Conservation (phyloP, 2,888 invertebrate genomes). For the Drosophila eohydei region DNA sequence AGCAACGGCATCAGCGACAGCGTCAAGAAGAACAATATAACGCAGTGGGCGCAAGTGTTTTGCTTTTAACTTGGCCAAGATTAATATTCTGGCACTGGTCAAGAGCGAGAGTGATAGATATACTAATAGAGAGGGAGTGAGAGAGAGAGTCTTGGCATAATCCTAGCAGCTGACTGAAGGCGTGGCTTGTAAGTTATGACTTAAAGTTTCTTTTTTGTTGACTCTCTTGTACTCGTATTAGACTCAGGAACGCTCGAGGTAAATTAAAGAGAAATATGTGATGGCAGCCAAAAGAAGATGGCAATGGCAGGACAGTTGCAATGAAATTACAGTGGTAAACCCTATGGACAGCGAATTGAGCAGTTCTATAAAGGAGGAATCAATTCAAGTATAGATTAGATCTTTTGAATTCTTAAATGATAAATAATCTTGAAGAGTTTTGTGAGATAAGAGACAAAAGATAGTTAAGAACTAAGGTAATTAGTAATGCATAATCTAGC, state of each 20-base stretch:
- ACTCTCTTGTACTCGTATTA: not conserved
- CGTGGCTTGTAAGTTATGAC: conserved; percentile 58
- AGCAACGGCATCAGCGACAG: conserved; percentile 19
- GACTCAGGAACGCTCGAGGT: not conserved
- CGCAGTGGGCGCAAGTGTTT: conserved; percentile 67
- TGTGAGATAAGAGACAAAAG: too few species aligned
- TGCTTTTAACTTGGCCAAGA: conserved; percentile 66
- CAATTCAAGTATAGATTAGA: conserved; percentile 17
- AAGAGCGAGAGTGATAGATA: conserved; percentile 7
- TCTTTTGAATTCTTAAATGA: too few species aligned
- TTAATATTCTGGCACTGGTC: conserved; percentile 50
- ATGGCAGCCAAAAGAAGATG: conserved; percentile 1
- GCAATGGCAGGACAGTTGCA: not conserved
- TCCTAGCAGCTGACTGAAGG: conserved; percentile 38
- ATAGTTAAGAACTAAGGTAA: too few species aligned
- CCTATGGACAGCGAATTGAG: conserved; percentile 19
- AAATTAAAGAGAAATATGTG: conserved; percentile 34
- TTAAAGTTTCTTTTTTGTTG: conserved; percentile 20
- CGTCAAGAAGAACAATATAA: conserved; percentile 21
- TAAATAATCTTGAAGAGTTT: too few species aligned
- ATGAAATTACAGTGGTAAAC: conserved; percentile 15
- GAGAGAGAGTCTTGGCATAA: conserved; percentile 42
- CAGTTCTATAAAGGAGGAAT: conserved; percentile 8
- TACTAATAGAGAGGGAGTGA: not conserved
- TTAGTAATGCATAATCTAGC: not conserved